These are phyloP conservation scores for Mythimna loreyi DNA, from an alignment of 2,888 invertebrate genomes.

Conservation along the genomic window DNA sequence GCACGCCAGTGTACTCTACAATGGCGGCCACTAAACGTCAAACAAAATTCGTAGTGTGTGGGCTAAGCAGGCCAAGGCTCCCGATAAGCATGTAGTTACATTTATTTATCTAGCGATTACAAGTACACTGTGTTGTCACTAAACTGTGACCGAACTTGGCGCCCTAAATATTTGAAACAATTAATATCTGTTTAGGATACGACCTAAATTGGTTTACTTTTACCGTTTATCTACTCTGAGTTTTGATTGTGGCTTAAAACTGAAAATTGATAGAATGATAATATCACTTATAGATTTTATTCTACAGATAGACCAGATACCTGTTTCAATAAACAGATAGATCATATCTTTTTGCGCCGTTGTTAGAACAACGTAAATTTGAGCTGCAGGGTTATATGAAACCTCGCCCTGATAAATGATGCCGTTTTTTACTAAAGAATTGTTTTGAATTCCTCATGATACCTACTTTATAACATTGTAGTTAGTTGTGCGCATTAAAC, in stretches of 20 bases:
- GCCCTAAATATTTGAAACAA: slow-evolving; percentile 31
- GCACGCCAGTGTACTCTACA: slow-evolving; percentile 19
- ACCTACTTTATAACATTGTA: background rate
- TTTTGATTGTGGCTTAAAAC: background rate
- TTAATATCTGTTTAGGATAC: slow-evolving; percentile 25
- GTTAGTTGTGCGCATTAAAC: background rate
- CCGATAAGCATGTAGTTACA: slow-evolving; percentile 60
- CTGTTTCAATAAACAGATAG: background rate
- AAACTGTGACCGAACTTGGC: slow-evolving; percentile 36
- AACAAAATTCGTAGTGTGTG: slow-evolving; percentile 52
- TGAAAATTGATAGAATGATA: no score
- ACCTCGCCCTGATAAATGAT: background rate
- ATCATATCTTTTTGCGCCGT: background rate
- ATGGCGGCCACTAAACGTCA: slow-evolving; percentile 43
- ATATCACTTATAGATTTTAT: no score
- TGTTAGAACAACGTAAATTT: background rate
- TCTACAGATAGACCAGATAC: no score
- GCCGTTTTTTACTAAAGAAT: background rate
- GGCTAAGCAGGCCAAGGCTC: slow-evolving; percentile 63
- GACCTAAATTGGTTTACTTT: background rate
- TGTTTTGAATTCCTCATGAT: background rate
- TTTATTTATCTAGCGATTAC: slow-evolving; percentile 61
- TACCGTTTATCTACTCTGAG: background rate
- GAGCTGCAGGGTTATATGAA: no score
- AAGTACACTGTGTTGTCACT: slow-evolving; percentile 39